Conservation (phyloP, 2,113 vertebrate genomes). For the Lamprotornis superbus region DNA sequence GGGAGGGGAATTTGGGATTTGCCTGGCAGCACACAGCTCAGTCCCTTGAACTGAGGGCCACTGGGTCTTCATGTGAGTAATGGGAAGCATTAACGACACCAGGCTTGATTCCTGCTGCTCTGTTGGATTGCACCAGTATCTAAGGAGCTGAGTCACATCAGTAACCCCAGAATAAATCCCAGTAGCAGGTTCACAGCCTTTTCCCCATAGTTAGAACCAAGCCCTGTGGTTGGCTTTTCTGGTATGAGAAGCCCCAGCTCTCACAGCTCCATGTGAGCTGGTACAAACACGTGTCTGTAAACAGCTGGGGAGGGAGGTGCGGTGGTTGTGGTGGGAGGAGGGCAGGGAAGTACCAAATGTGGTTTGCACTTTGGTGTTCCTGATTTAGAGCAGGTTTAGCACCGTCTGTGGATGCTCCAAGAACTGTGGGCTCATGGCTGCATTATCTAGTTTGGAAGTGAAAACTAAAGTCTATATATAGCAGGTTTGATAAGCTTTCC, state of each 20-base stretch:
- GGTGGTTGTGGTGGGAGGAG: background rate
- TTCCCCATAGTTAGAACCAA: background rate
- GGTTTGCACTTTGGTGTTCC: background rate
- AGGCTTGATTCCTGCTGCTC: background rate
- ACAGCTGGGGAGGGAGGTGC: background rate
- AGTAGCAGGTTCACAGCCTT: background rate
- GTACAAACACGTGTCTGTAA: fast-evolving
- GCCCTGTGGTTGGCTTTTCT: background rate
- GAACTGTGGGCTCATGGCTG: background rate
- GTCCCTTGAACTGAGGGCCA: background rate
- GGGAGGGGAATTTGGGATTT: background rate
- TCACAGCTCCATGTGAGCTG: background rate
- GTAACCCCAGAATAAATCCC: background rate
- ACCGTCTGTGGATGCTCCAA: background rate
- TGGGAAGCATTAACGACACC: background rate
- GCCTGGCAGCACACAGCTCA: background rate
- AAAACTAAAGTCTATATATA: background rate
- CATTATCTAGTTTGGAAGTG: background rate
- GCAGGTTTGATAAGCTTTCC: background rate
- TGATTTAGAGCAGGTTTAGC: background rate
- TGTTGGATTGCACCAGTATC: background rate
- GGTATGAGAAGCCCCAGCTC: too few species aligned
- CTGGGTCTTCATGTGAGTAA: background rate
- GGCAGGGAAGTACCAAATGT: background rate
- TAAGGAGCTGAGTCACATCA: background rate